phyloP scores from a whole-genome alignment of 2,113 vertebrate species.

The Poeciliopsis retropinna region DNA sequence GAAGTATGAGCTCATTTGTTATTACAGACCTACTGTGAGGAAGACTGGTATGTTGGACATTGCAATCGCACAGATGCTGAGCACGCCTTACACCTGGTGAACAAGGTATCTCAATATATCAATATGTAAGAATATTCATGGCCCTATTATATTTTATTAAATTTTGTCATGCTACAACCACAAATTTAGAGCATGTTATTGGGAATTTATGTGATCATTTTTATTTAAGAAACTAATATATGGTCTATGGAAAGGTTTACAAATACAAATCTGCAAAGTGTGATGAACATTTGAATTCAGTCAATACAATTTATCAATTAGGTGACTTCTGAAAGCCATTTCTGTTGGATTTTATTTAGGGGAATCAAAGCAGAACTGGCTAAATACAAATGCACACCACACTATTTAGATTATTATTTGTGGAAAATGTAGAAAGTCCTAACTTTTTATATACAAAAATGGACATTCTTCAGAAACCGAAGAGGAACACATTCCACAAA shows the following conservation, averaged over 20 bases:
- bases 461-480: neutral
- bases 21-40: slow-evolving; percentile 71
- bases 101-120: slow-evolving; percentile 73
- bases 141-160: neutral
- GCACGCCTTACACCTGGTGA: slow-evolving; percentile 82
- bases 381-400: neutral
- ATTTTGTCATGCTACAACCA: neutral
- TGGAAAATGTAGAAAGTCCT: neutral
- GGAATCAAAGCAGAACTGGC: no score
- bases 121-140: neutral
- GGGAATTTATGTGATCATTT: no score
- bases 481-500: neutral
- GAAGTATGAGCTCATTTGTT: neutral
- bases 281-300: no score
- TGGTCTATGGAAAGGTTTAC: no score
- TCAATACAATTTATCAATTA: neutral
- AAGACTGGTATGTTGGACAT: slow-evolving; percentile 85
- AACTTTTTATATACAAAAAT: no score
- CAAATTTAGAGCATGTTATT: neutral
- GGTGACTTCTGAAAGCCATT: neutral
- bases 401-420: neutral
- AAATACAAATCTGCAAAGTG: no score
- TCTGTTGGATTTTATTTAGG: neutral
- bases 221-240: no score
- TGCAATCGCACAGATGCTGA: slow-evolving; percentile 83